Evolutionary conservation across 1,140 invertebrate species (phyloP).

Genomic region (Chymomyza costata): DNA sequence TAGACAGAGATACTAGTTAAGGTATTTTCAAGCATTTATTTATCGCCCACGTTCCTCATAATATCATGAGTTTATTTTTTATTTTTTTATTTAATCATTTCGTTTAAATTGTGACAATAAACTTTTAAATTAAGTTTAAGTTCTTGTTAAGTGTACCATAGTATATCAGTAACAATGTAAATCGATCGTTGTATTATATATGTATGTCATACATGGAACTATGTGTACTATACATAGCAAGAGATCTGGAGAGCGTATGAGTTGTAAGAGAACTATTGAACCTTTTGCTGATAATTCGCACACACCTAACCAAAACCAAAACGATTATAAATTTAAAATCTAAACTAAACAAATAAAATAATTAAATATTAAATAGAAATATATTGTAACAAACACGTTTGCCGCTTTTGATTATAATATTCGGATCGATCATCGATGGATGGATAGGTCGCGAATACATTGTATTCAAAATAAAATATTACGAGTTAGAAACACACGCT

Average conservation of each 20-base stretch:
- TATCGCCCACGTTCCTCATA: slow-evolving; percentile 10
- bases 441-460: slow-evolving; percentile 45
- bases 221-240: neutral
- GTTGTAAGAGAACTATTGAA: slow-evolving; percentile 4
- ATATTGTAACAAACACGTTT: slow-evolving; percentile 24
- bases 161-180: neutral
- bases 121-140: slow-evolving; percentile 36
- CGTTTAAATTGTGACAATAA: slow-evolving; percentile 39
- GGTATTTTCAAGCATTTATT: slow-evolving; percentile 32
- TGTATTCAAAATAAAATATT: slow-evolving; percentile 51
- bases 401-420: slow-evolving; percentile 63
- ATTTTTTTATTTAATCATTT: slow-evolving; percentile 7
- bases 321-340: slow-evolving; percentile 30
- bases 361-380: slow-evolving; percentile 10
- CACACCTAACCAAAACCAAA: slow-evolving; percentile 25
- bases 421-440: slow-evolving; percentile 29
- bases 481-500: slow-evolving; percentile 74
- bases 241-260: slow-evolving; percentile 3
- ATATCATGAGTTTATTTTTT: slow-evolving; percentile 17
- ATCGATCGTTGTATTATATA: neutral
- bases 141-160: slow-evolving; percentile 38
- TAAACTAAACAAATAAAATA: slow-evolving; percentile 16
- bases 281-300: slow-evolving; percentile 53
- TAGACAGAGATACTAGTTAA: too few species aligned
- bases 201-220: neutral